Base-by-base conservation (phyloP, 2,113 vertebrate species). In the Struthio camelus region DNA sequence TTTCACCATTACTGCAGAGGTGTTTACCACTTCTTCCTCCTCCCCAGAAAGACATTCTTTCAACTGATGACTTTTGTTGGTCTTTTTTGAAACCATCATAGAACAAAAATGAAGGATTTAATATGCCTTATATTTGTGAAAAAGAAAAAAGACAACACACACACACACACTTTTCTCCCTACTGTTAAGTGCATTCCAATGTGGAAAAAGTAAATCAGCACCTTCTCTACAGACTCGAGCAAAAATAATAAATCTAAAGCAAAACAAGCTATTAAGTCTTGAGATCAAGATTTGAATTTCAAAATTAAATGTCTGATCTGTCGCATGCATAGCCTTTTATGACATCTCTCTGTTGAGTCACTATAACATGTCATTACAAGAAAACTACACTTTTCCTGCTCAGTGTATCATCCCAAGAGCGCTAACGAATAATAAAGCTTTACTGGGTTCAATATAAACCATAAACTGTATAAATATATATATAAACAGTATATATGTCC, bases 321-420 rank as follows among this genome's bases (percentile, higher is more conserved):
- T n/a, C 82, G 6, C 79, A 40, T 71, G 58, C 92, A 85, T 79
- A 69, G 50, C 27, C 53, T 85, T 91, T 77, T 85, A 50, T 34
- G 42, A 65, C 38, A 11, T 69, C n/a, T 19, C 87, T 65, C 58
- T 73, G 75, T 66, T 92, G 44, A 95, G 44, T 73, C 27, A 82
- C 34, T 2, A 0, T 70, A 76, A 53, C 6, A 18, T 51, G 51
- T 86, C 48, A 86, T 84, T 86, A 81, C 42, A 89, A 94, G 71
- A 73, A 85, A 87, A 82, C 36, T 18, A 51, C 44, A 92, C 58
- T 56, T 88, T 89, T 95, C 95, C 89, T 94, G 70, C 93, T 96
- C 78, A 80, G 72, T 96, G 84, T 78, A 51, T 78, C 59, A 80
- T 17, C 34, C 3, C 2, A 75, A 84, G 56, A 84, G 24, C 61